phyloP scores from a whole-genome alignment of 2,797 vertebrate species.

The Sebastes hubbsi region DNA sequence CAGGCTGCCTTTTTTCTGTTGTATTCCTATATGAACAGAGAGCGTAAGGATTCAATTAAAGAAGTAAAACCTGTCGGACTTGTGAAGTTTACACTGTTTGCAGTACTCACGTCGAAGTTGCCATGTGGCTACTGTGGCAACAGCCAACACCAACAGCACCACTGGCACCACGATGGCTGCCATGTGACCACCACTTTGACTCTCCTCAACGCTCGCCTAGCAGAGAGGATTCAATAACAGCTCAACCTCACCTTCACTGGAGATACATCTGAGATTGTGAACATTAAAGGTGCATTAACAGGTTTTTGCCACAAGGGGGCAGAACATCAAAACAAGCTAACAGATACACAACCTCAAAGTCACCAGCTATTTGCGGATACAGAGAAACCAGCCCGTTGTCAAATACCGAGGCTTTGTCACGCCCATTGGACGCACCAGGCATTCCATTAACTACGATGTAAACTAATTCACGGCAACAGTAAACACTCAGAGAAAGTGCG shows the following conservation, averaged over 20 bases:
- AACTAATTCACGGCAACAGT: too few species aligned
- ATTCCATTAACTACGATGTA: too few species aligned
- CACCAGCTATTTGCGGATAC: too few species aligned
- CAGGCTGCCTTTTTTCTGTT: conserved; percentile 46
- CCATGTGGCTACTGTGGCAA: conserved; percentile 39
- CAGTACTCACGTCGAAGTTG: conserved; percentile 65
- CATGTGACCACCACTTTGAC: not conserved
- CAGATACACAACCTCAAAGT: not conserved
- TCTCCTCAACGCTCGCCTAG: conserved; percentile 31
- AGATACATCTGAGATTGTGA: not conserved
- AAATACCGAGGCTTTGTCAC: too few species aligned
- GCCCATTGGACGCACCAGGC: too few species aligned
- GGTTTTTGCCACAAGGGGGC: not conserved
- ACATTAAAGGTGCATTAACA: not conserved
- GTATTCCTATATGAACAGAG: conserved; percentile 50
- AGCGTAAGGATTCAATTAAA: not conserved
- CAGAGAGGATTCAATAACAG: conserved; percentile 5
- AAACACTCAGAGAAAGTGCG: too few species aligned
- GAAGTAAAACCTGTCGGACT: not conserved
- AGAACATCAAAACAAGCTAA: not conserved
- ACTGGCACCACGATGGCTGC: conserved; percentile 65
- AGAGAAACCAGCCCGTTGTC: too few species aligned
- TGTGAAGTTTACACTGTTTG: not conserved
- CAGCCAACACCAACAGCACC: conserved; percentile 48
- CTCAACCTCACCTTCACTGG: not conserved